phyloP scores from a whole-genome alignment of 1,140 invertebrate genomes.

The Pogonognathellus flavescens region DNA sequence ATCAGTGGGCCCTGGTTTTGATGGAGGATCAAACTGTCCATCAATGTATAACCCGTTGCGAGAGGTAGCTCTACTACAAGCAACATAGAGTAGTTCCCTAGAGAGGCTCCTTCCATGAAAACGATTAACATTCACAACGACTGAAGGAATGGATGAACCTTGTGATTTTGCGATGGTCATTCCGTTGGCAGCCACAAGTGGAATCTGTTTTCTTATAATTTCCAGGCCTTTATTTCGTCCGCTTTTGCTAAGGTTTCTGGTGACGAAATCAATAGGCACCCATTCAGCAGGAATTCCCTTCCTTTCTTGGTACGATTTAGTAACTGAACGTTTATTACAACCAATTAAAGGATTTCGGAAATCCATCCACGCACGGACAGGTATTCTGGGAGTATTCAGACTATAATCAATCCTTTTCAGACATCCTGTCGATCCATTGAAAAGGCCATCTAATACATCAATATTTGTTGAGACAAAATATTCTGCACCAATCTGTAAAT shows the following conservation, averaged over 20 bases:
- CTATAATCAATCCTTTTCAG: slow-evolving; percentile 19
- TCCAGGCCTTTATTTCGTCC: neutral
- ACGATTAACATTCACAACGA: neutral
- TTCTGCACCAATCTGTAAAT: neutral
- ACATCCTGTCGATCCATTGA: slow-evolving; percentile 38
- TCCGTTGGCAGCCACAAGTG: slow-evolving; percentile 13
- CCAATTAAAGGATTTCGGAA: slow-evolving; percentile 10
- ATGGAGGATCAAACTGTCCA: slow-evolving; percentile 36
- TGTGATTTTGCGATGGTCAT: neutral
- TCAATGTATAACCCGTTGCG: slow-evolving; percentile 49
- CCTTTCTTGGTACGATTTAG: neutral
- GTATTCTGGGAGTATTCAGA: neutral
- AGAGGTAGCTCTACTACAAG: slow-evolving; percentile 37
- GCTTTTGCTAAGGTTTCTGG: neutral
- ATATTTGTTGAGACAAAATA: slow-evolving; percentile 16
- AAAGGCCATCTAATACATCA: slow-evolving; percentile 17
- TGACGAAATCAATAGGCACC: neutral
- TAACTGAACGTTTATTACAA: neutral
- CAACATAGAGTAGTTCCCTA: slow-evolving; percentile 49
- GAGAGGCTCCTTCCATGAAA: neutral
- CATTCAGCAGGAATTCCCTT: neutral
- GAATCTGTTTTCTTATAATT: neutral
- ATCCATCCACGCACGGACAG: neutral
- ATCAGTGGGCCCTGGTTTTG: neutral
- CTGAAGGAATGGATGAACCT: neutral